phyloP scores from a whole-genome alignment of 2,888 invertebrate species.

The Adineta ricciae region DNA sequence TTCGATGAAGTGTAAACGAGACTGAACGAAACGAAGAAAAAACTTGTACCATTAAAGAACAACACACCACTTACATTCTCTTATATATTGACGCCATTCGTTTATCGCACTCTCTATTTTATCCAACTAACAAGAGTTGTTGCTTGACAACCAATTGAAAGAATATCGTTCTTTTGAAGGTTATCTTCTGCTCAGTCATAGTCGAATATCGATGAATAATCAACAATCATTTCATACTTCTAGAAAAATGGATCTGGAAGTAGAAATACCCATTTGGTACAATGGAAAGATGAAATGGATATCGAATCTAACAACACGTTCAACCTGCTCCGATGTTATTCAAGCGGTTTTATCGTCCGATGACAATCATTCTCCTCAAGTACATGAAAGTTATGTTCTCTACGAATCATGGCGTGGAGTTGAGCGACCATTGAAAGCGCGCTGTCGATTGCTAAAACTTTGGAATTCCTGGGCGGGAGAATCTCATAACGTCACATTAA shows the following conservation, averaged over 20 bases:
- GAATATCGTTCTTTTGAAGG: neutral
- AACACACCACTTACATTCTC: neutral
- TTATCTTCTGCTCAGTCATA: no score
- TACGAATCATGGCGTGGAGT: conserved; percentile 20
- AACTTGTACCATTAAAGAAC: neutral
- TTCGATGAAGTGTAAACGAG: neutral
- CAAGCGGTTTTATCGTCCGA: neutral
- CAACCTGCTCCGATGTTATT: neutral
- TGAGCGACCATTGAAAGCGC: neutral
- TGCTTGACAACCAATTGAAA: neutral
- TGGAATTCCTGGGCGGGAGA: conserved; percentile 3
- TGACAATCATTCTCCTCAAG: neutral
- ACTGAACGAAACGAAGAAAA: neutral
- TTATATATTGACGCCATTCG: neutral
- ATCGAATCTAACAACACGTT: conserved; percentile 4
- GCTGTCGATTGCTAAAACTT: conserved; percentile 4
- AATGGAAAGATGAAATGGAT: conserved; percentile 19
- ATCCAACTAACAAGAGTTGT: neutral
- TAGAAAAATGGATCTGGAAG: conserved; percentile 8
- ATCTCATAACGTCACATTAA: neutral
- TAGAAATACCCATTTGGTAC: conserved; percentile 15
- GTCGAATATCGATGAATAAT: neutral
- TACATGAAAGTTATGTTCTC: neutral
- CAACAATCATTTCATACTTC: neutral
- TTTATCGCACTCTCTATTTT: neutral